Evolutionary conservation across 2,888 invertebrate species (phyloP).

Genomic region (Leptura quadrifasciata): DNA sequence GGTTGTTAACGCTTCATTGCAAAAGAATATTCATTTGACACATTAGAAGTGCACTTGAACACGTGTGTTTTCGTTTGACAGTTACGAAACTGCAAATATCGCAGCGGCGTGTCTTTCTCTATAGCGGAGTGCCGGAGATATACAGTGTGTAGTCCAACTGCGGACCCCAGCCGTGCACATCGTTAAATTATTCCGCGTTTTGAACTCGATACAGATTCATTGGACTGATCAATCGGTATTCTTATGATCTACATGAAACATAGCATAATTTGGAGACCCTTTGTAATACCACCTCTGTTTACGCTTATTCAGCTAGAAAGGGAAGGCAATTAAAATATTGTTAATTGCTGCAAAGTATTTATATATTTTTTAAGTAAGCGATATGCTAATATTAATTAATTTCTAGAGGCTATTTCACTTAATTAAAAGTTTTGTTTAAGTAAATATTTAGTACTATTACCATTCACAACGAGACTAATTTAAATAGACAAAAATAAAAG

Average conservation of each 20-base stretch:
- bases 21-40: slow-evolving; percentile 3
- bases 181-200: slow-evolving; percentile 73
- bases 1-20: background rate
- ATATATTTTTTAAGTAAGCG: background rate
- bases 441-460: too few relatives aligned
- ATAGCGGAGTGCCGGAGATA: slow-evolving; percentile 27
- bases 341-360: slow-evolving; percentile 51
- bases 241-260: slow-evolving; percentile 64
- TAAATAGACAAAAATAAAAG: too few relatives aligned
- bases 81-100: slow-evolving; percentile 32
- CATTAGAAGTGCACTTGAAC: slow-evolving; percentile 25
- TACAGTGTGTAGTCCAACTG: slow-evolving; percentile 56
- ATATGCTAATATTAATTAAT: background rate
- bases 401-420: background rate
- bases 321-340: slow-evolving; percentile 57
- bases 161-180: slow-evolving; percentile 62
- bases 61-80: slow-evolving; percentile 34
- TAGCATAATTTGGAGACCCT: slow-evolving; percentile 53
- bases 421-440: background rate
- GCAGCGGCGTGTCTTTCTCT: slow-evolving; percentile 25
- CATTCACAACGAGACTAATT: too few relatives aligned
- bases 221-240: slow-evolving; percentile 70
- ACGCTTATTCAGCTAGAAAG: slow-evolving; percentile 54
- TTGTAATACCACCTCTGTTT: slow-evolving; percentile 55
- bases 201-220: slow-evolving; percentile 69